Base-by-base conservation (phyloP, 2,888 invertebrate species). In the Tipula helvola region DNA sequence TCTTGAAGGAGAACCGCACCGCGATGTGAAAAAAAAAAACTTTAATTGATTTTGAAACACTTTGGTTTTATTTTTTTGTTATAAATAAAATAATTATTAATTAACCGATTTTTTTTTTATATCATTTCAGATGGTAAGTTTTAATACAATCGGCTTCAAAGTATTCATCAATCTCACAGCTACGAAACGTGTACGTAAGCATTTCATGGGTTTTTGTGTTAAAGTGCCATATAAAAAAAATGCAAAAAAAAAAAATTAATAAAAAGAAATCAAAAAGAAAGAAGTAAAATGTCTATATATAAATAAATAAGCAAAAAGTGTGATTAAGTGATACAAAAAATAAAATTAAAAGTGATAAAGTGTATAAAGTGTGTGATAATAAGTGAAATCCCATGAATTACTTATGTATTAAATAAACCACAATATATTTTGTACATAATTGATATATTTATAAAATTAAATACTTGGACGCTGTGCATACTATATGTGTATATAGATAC, bases 51-150 rank as follows among this genome's bases (percentile, higher is more conserved):
- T 71, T 71, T 28, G 71, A 71, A 71, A 71, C 71, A 71, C 71
- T 71, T 52, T 71, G 71, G 10, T 52, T 52, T 28, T 28, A 28
- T 28, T 28, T 28, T 28, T 52, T 52, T 44, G 44, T 28, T 71
- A 71, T 71, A 71, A 71, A 71, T 71, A 71, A 71, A 71, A 71
- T 71, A 71, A 71, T 71, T 71, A 71, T 71, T 71, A 71, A 71
- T 71, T 71, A 71, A 71, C 71, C 71, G 10, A 71, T 71, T 71
- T 71, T 18, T 71, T 16, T 83, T 83, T 39, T 84, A 16, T 84
- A 39, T 84, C n/a, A 39, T 84, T 84, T 84, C 84, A 84, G 84
- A 84, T 84, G 84, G 84, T 84, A 41, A 84, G 84, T 84, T 84
- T 84, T 84, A 57, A 71, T 71, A 71, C 71, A 71, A 71, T 71